A percentile compares a stretch with the other conserved stretches of the same genome.
Evolutionary conservation across 2,113 vertebrate genomes (phyloP).

Genomic region (Cololabis saira): DNA sequence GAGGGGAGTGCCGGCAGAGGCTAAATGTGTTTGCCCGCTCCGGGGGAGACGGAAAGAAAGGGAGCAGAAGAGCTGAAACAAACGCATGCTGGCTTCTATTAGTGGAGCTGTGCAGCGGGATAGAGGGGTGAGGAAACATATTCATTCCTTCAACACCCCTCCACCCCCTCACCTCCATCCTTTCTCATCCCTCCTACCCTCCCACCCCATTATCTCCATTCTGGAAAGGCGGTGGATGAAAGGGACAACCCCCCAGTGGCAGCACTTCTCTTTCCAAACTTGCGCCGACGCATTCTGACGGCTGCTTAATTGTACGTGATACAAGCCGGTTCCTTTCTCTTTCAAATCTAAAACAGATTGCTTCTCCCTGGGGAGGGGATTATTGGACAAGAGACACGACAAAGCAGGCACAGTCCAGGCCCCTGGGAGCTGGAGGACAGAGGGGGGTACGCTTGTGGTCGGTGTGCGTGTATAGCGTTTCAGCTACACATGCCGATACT

Average conservation of each 20-base stretch:
- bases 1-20: slow-evolving; percentile 55
- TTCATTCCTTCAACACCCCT: slow-evolving; percentile 54
- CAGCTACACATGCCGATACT: slow-evolving; percentile 15
- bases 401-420: slow-evolving; percentile 72
- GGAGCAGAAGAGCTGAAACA: slow-evolving; percentile 78
- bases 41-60: slow-evolving; percentile 70
- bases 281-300: slow-evolving; percentile 73
- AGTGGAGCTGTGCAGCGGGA: slow-evolving; percentile 67
- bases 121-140: slow-evolving; percentile 68
- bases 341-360: slow-evolving; percentile 83
- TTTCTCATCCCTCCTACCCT: slow-evolving; percentile 48
- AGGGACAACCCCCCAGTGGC: slow-evolving; percentile 68
- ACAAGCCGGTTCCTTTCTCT: slow-evolving; percentile 74
- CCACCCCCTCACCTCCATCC: background rate
- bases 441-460: slow-evolving; percentile 46
- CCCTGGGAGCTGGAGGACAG: slow-evolving; percentile 47
- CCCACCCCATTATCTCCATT: slow-evolving; percentile 80
- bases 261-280: slow-evolving; percentile 70
- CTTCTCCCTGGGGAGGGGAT: slow-evolving; percentile 78
- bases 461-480: slow-evolving; percentile 43
- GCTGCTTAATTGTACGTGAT: slow-evolving; percentile 83
- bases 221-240: slow-evolving; percentile 73
- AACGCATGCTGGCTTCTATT: slow-evolving; percentile 82
- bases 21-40: slow-evolving; percentile 72
- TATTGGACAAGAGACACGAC: slow-evolving; percentile 74